phyloP scores from a whole-genome alignment of 2,888 invertebrate species.

The Nymphalis urticae region DNA sequence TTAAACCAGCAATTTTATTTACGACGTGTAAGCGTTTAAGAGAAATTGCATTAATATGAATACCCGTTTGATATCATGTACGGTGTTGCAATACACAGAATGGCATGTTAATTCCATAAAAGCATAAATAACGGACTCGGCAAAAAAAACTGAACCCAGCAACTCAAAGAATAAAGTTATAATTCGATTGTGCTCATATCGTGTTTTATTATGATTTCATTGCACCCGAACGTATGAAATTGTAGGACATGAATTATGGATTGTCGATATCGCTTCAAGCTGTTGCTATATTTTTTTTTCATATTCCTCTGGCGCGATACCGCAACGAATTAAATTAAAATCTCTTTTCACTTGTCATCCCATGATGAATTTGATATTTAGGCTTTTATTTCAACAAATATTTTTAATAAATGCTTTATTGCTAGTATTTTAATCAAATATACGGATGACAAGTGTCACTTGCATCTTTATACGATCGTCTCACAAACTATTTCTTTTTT shows the following conservation, averaged over 20 bases:
- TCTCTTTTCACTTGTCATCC: constrained; percentile 81
- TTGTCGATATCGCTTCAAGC: constrained; percentile 82
- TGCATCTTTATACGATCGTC: background rate
- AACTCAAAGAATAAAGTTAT: constrained; percentile 52
- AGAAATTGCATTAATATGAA: constrained; percentile 82
- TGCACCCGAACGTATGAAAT: constrained; percentile 74
- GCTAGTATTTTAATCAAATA: background rate
- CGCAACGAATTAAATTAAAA: constrained; percentile 82
- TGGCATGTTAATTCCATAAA: constrained; percentile 48
- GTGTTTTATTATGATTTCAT: constrained; percentile 53
- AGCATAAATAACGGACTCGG: constrained; percentile 47
- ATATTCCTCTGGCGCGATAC: constrained; percentile 74
- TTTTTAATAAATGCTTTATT: constrained; percentile 11
- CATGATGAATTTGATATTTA: constrained; percentile 79
- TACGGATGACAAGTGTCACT: constrained; percentile 10
- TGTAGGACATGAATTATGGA: constrained; percentile 82
- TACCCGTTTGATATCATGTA: constrained; percentile 80
- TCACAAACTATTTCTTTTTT: background rate
- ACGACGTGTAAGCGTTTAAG: constrained; percentile 81
- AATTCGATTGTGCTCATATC: constrained; percentile 51
- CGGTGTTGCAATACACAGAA: constrained; percentile 78
- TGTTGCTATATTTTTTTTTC: constrained; percentile 79
- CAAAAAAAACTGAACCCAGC: constrained; percentile 51
- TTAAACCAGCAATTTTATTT: constrained; percentile 79
- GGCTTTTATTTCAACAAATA: constrained; percentile 48